phyloP scores from a whole-genome alignment of 1,140 invertebrate species.

The Sogatella furcifera region DNA sequence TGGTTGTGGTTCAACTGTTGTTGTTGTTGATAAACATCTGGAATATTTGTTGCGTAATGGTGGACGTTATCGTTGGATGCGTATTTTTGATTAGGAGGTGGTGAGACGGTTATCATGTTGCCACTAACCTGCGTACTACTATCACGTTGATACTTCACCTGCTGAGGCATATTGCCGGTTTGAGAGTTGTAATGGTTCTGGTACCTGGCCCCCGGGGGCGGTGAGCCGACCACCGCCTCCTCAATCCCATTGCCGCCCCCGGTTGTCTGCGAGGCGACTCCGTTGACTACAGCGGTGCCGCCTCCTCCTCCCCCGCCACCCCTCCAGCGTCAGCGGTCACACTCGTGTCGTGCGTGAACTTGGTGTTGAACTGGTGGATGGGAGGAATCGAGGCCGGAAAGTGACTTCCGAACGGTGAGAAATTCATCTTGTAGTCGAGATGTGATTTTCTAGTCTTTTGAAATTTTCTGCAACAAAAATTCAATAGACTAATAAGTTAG shows the following conservation, averaged over 20 bases:
- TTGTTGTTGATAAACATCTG: conserved; percentile 9
- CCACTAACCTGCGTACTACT: conserved; percentile 20
- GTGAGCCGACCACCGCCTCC: conserved; percentile 13
- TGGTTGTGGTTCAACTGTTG: conserved; percentile 9
- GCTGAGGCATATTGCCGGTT: background rate
- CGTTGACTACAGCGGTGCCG: conserved; percentile 20
- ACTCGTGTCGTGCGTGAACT: conserved; percentile 51
- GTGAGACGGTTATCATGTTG: conserved; percentile 17
- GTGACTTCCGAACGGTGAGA: conserved; percentile 53
- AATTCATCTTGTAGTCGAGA: conserved; percentile 45
- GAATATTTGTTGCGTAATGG: conserved; percentile 16
- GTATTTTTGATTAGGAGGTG: conserved; percentile 4
- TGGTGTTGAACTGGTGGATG: conserved; percentile 51
- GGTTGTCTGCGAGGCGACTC: conserved; percentile 2
- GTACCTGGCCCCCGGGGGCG: conserved; percentile 12
- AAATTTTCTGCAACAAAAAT: background rate
- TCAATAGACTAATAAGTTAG: background rate
- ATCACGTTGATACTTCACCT: conserved; percentile 23
- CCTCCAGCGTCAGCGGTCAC: conserved; percentile 27
- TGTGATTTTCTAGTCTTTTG: background rate
- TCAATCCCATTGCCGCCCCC: conserved; percentile 11
- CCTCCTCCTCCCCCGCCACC: conserved; percentile 36
- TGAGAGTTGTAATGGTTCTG: conserved; percentile 16
- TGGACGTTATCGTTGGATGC: conserved; percentile 11
- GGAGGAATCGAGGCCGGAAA: conserved; percentile 39